Conservation (phyloP, 2,113 vertebrate genomes). For the Donacobius atricapilla region DNA sequence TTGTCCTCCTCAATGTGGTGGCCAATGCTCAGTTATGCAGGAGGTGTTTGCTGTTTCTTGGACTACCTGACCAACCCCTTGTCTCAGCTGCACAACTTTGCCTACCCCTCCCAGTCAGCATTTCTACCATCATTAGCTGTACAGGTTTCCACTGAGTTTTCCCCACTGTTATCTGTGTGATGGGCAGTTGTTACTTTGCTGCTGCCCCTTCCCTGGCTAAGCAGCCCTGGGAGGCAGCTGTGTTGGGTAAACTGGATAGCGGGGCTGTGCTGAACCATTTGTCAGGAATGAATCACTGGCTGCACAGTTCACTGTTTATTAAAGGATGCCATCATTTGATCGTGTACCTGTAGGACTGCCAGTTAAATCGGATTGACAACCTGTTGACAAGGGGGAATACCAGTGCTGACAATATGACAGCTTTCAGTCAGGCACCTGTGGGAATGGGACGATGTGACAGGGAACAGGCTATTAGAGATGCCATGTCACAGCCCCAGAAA, state of each 20-base stretch:
- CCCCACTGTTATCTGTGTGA: neutral
- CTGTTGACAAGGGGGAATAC: neutral
- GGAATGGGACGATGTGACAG: neutral
- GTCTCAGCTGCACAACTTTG: neutral
- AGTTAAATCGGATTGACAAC: neutral
- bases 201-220: neutral
- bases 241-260: neutral
- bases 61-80: neutral
- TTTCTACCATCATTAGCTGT: neutral
- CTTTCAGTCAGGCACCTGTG: neutral
- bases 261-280: neutral
- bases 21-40: neutral
- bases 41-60: neutral
- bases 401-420: conserved; percentile 27
- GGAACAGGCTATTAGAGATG: neutral
- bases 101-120: neutral
- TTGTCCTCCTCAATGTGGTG: fast-evolving
- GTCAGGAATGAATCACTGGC: neutral
- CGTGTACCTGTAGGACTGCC: neutral
- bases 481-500: neutral
- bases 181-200: neutral
- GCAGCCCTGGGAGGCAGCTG: neutral
- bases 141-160: neutral
- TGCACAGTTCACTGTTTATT: neutral
- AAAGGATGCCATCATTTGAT: neutral